Evolutionary conservation across 2,113 vertebrate genomes (phyloP), one percentile per base, ranked within the genome.

Genomic region (Hippocampus guttulatus): DNA sequence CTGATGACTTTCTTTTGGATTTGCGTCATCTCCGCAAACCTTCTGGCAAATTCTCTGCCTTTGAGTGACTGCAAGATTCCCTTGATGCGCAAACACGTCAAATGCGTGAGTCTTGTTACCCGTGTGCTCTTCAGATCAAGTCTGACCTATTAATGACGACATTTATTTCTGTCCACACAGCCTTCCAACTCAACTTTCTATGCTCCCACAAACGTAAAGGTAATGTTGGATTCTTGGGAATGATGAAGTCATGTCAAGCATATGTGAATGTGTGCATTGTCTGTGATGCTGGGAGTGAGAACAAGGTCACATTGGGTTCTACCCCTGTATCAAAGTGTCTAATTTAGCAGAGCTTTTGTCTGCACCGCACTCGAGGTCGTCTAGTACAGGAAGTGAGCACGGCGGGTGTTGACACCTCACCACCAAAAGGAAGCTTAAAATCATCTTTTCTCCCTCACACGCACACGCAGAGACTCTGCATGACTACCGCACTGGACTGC

Each of bases 311-410:
- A 33, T 33, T 65, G 47, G 80, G 74, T 76, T 25, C 67, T 71
- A 67, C 74, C 60, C 61, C 21, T 41, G 23, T 47, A 70, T 80
- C 67, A 79, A 70, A 80, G 73, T 70, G 9, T 45, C 49, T 47
- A 2, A 66, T 81, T 70, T 64, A 79, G 64, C 23, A 81, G 66
- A 64, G 33, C 5, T 38, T 78, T 64, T 74, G 57, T 70, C 12
- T 58, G 81, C 88, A 88, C 87, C 87, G 83, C 89, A 87, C 79
- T 71, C 73, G 78, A 83, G 75, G 70, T 78, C 69, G 71, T 89
- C 85, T 71, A 88, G 78, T 85, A 87, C 82, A 89, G 89, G 89
- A 89, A 90, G 71, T 58, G 68, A 82, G 83, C 49, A 63, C 64
- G 68, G 40, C 73, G 75, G 77, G 76, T 88, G 84, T 77, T 45